These are phyloP conservation scores for Andinoacara biseriatus DNA, from an alignment of 2,113 vertebrate species.

Conservation along the genomic window DNA sequence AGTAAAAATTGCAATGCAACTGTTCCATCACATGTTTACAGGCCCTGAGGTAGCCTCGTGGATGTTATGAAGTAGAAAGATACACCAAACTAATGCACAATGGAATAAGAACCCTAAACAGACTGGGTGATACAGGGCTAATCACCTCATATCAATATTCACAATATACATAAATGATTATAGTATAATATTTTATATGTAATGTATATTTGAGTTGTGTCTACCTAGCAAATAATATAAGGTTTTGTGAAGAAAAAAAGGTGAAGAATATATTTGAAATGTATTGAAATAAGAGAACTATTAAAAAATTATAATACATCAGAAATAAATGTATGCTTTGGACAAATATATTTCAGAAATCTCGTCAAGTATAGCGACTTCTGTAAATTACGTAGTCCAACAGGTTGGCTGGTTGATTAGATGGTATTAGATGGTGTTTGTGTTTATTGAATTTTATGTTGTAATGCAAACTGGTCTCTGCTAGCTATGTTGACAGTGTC, in stretches of 20 bases:
- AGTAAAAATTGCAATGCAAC: conserved; percentile 71
- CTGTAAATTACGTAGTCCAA: conserved; percentile 77
- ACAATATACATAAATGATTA: conserved; percentile 60
- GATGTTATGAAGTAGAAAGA: conserved; percentile 69
- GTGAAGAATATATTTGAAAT: conserved; percentile 74
- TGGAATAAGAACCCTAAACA: conserved; percentile 66
- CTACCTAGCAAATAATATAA: conserved; percentile 77
- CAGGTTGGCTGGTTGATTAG: conserved; percentile 72
- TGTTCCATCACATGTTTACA: conserved; percentile 80
- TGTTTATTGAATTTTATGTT: conserved; percentile 77
- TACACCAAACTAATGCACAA: conserved; percentile 75
- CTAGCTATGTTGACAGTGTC: conserved; percentile 57
- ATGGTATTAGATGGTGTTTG: conserved; percentile 77
- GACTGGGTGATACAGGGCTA: conserved; percentile 80
- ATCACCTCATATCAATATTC: conserved; percentile 69
- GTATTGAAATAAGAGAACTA: conserved; percentile 70
- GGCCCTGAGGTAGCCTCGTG: conserved; percentile 75
- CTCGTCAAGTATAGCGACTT: conserved; percentile 76
- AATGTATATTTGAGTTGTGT: conserved; percentile 75
- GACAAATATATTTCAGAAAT: conserved; percentile 70
- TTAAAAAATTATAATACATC: conserved; percentile 62
- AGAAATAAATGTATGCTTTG: conserved; percentile 74
- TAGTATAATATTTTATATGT: conserved; percentile 76
- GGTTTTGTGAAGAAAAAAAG: conserved; percentile 75
- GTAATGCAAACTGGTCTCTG: conserved; percentile 73